A percentile compares a stretch with the other conserved stretches of the same genome.
phyloP scores from a whole-genome alignment of 2,113 vertebrate genomes.

The Melanostigma gelatinosum region DNA sequence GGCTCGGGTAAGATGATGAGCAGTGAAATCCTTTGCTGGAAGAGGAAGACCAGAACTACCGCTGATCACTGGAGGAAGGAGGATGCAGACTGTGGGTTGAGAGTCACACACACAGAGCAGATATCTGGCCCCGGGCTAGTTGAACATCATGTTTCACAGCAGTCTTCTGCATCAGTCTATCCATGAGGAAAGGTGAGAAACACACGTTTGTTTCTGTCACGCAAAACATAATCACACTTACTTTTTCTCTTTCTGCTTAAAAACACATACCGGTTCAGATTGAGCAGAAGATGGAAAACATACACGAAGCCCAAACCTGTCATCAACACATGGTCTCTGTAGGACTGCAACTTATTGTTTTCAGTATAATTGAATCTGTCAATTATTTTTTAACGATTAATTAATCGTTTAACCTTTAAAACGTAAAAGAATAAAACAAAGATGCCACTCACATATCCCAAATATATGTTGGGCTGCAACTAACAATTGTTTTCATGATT shows the following conservation, averaged over 20 bases:
- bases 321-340: neutral
- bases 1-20: neutral
- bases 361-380: neutral
- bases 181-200: neutral
- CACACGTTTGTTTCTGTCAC: neutral
- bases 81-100: constrained; percentile 27
- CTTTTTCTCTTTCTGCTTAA: neutral
- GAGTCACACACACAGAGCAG: constrained; percentile 27
- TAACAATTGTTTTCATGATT: neutral
- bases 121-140: neutral
- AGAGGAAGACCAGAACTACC: neutral
- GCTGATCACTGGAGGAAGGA: constrained; percentile 3
- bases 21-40: neutral
- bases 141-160: constrained; percentile 52
- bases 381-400: neutral
- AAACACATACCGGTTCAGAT: neutral
- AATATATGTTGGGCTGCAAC: neutral
- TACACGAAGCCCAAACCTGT: too few relatives aligned
- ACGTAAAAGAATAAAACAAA: neutral
- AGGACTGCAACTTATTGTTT: neutral
- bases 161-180: constrained; percentile 8
- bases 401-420: neutral
- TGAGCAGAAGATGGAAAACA: neutral
- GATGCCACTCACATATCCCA: neutral
- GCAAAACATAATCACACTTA: neutral